Conservation (phyloP, 1,140 invertebrate species). For the Diachasma alloeum region DNA sequence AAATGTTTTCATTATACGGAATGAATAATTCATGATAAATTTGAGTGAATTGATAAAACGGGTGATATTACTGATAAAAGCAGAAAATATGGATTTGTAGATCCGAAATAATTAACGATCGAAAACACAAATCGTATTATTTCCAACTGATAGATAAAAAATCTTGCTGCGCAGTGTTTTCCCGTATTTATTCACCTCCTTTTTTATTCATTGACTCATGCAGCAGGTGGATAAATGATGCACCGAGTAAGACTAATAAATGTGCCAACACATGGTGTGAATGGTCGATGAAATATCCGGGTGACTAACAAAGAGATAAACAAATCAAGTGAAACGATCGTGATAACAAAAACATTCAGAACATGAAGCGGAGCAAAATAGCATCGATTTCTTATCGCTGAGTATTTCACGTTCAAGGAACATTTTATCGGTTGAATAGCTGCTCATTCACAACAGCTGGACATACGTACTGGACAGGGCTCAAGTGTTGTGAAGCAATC, state of each 20-base stretch:
- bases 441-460: background rate
- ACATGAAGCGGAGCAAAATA: background rate
- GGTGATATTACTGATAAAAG: too few relatives aligned
- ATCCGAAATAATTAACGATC: too few relatives aligned
- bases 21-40: too few relatives aligned
- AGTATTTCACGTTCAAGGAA: background rate
- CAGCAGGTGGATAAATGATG: background rate
- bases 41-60: too few relatives aligned
- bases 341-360: background rate
- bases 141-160: background rate
- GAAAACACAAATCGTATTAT: too few relatives aligned
- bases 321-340: background rate
- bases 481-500: background rate
- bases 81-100: too few relatives aligned
- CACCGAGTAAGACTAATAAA: background rate
- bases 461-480: background rate
- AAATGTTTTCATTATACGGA: too few relatives aligned
- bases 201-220: conserved; percentile 8
- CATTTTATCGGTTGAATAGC: background rate
- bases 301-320: background rate
- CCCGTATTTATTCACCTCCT: background rate
- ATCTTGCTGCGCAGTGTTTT: background rate
- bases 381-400: background rate
- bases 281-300: background rate
- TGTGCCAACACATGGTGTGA: background rate